Conservation (phyloP, 2,797 vertebrate genomes). For the Lepus oiostolus region DNA sequence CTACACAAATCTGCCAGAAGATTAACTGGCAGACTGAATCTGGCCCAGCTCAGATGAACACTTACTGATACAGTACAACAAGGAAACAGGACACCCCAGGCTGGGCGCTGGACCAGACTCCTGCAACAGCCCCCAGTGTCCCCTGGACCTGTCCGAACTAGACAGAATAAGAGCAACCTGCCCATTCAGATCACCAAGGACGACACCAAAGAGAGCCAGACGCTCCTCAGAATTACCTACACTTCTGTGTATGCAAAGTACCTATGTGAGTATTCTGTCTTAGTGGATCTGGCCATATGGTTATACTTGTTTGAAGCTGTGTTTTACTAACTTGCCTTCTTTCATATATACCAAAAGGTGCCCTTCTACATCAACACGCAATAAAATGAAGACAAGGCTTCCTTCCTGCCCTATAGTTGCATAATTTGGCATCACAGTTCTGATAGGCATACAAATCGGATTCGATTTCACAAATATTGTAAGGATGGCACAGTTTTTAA, state of each 20-base stretch:
- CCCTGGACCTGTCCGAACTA: neutral
- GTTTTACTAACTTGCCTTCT: neutral
- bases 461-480: slow-evolving; percentile 5
- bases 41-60: slow-evolving; percentile 38
- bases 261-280: neutral
- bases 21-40: slow-evolving; percentile 37
- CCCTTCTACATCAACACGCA: neutral
- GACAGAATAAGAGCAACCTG: neutral
- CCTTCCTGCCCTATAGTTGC: neutral
- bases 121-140: neutral
- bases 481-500: neutral
- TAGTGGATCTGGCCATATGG: neutral
- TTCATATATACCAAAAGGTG: slow-evolving; percentile 5
- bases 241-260: neutral
- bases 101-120: neutral
- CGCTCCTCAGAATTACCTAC: neutral
- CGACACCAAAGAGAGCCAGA: neutral
- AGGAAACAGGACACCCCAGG: neutral
- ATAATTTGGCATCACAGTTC: slow-evolving; percentile 25
- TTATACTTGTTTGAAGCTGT: neutral
- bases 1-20: slow-evolving; percentile 22
- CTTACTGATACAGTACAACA: neutral
- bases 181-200: neutral
- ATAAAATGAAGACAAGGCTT: neutral
- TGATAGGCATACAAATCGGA: neutral